A percentile compares a stretch with the other conserved stretches of the same genome.
phyloP scores from a whole-genome alignment of 2,888 invertebrate genomes.

The Ennomos quercinarius region DNA sequence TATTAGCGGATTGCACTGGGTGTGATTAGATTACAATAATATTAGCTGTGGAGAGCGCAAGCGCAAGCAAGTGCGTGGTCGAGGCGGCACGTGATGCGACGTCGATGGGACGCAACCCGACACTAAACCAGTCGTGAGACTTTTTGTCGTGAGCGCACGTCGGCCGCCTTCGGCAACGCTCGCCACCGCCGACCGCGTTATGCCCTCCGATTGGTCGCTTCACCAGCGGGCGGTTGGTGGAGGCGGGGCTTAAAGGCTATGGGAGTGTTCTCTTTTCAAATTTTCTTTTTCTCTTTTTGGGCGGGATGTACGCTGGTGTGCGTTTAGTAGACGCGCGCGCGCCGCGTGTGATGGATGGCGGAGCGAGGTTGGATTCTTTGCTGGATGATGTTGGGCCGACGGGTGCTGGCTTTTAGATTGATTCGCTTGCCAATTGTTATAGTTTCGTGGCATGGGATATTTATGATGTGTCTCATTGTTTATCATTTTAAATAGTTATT shows the following conservation, averaged over 20 bases:
- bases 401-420: slow-evolving; percentile 22
- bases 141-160: slow-evolving; percentile 83
- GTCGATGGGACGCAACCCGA: slow-evolving; percentile 85
- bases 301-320: slow-evolving; percentile 78
- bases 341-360: slow-evolving; percentile 76
- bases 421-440: slow-evolving; percentile 37
- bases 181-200: slow-evolving; percentile 55
- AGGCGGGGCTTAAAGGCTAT: slow-evolving; percentile 68
- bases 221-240: slow-evolving; percentile 61
- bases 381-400: slow-evolving; percentile 39
- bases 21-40: slow-evolving; percentile 67
- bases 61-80: slow-evolving; percentile 68
- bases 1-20: slow-evolving; percentile 39
- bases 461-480: slow-evolving; percentile 20
- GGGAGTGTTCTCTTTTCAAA: slow-evolving; percentile 83
- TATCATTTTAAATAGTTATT: background rate
- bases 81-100: slow-evolving; percentile 75
- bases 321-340: slow-evolving; percentile 77
- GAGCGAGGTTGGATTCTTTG: slow-evolving; percentile 38
- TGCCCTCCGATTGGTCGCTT: slow-evolving; percentile 58
- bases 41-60: slow-evolving; percentile 74
- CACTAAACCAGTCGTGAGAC: slow-evolving; percentile 83
- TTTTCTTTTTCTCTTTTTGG: slow-evolving; percentile 84
- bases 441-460: slow-evolving; percentile 32
- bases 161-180: slow-evolving; percentile 70